Evolutionary conservation across 2,797 vertebrate species (phyloP), one percentile per base, ranked within the genome.

Genomic region (Protonibea diacanthus): DNA sequence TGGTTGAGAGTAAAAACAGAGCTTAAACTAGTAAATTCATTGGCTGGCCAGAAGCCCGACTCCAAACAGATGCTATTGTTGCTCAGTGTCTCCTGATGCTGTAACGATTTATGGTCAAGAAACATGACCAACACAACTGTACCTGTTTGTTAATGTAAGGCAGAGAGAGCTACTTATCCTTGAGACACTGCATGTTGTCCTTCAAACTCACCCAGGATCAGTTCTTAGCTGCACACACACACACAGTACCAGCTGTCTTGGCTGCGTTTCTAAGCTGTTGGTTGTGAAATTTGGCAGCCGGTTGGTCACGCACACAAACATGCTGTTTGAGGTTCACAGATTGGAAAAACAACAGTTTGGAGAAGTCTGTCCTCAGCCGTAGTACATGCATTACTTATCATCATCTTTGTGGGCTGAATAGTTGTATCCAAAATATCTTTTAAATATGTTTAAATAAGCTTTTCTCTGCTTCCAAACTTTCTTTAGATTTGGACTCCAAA

Each of bases 241-340:
- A 51, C 58, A 56, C 42, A 65, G 64, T 14, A 49, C 44, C 65
- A 71, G 71, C 68, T 79, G 67, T 75, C 71, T 57, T 75, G 65
- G 59, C 65, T 13, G 23, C 9, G 0, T 51, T 51, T 77, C 25
- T 45, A n/a, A 61, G 48, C 70, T 66, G 33, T 21, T 70, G 60
- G 44, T 61, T 27, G 1, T 56, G 59, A 40, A 52, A 62, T 74
- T 61, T 84, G 68, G 73, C 77, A 80, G 68, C 15, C 12, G 14
- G 42, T 64, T 11, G 6, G 59, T 49, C 76, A 80, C 53, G 14
- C 48, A 68, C 38, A 63, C 38, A 58, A 27, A 55, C 76, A 72
- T 47, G 40, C 55, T 72, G 76, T 52, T 67, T 59, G 62, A 66
- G 56, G 60, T 55, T 74, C 57, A 57, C 42, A 66, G 44, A 38